Conservation (phyloP, 2,113 vertebrate species). For the Rallus limicola region DNA sequence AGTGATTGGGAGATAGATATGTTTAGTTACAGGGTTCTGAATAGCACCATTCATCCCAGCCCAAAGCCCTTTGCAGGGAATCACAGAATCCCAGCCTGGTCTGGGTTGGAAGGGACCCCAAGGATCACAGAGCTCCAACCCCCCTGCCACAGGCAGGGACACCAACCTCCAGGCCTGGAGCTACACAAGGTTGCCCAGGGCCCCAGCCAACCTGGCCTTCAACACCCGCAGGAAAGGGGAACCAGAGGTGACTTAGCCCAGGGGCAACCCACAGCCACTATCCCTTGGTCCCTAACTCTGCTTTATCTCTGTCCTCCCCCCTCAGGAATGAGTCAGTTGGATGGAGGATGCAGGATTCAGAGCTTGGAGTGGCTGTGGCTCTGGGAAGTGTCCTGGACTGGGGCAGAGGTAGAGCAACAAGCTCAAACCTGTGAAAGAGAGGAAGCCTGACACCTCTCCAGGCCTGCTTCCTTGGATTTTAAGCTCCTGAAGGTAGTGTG, state of each 20-base stretch:
- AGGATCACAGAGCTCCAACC: too few species aligned
- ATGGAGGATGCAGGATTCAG: neutral
- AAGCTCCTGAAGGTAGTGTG: neutral
- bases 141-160: too few species aligned
- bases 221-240: accelerated
- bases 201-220: too few species aligned
- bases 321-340: accelerated
- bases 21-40: neutral
- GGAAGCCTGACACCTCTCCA: neutral
- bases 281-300: neutral
- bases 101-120: too few species aligned
- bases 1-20: neutral
- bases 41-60: conserved; percentile 1
- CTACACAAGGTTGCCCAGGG: too few species aligned
- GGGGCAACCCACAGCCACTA: neutral
- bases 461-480: neutral
- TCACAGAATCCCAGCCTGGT: too few species aligned
- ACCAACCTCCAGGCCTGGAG: too few species aligned
- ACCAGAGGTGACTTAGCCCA: neutral
- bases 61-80: neutral
- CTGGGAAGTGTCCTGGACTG: neutral
- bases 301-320: neutral
- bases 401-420: neutral
- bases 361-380: neutral
- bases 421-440: neutral